A percentile compares a stretch with the other conserved stretches of the same genome.
phyloP scores from a whole-genome alignment of 2,888 invertebrate genomes.

The Pycnomerus fuliginosus region DNA sequence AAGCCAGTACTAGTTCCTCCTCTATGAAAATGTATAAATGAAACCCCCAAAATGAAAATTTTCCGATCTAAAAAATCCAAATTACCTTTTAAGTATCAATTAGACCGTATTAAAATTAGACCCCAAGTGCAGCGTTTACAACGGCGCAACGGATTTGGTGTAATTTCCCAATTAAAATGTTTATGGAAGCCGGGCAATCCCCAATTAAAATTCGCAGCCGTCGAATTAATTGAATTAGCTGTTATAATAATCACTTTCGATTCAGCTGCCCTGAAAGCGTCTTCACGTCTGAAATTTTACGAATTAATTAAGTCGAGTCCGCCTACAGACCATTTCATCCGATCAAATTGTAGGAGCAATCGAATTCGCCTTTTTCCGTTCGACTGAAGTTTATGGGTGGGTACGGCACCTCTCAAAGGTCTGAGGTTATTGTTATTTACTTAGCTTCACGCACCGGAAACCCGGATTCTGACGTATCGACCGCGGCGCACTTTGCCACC shows the following conservation, averaged over 20 bases:
- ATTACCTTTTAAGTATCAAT: no score
- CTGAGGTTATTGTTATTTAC: constrained; percentile 38
- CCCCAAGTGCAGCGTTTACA: no score
- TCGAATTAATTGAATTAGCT: constrained; percentile 20
- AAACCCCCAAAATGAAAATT: no score
- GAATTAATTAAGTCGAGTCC: constrained; percentile 15
- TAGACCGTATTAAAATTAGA: no score
- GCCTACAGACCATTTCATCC: constrained; percentile 6
- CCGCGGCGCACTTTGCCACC: constrained; percentile 9
- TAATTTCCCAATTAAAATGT: constrained; percentile 19
- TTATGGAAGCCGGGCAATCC: constrained; percentile 17
- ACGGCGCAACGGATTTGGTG: constrained; percentile 11
- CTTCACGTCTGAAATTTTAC: constrained; percentile 1
- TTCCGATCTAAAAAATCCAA: no score
- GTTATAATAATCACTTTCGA: constrained; percentile 18
- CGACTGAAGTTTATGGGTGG: constrained; percentile 18
- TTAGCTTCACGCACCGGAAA: constrained; percentile 37
- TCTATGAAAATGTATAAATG: no score
- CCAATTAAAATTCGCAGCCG: constrained; percentile 22
- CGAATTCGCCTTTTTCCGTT: constrained; percentile 7
- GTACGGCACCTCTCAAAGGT: constrained; percentile 27
- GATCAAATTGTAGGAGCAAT: constrained; percentile 11
- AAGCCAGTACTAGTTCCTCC: no score
- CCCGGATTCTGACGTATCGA: constrained; percentile 36
- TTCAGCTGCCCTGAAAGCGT: constrained; percentile 2